A percentile compares a stretch with the other conserved stretches of the same genome.
Evolutionary conservation across 23 tunicate species (phyloP).

Genomic region (Trididemnum miniatum): DNA sequence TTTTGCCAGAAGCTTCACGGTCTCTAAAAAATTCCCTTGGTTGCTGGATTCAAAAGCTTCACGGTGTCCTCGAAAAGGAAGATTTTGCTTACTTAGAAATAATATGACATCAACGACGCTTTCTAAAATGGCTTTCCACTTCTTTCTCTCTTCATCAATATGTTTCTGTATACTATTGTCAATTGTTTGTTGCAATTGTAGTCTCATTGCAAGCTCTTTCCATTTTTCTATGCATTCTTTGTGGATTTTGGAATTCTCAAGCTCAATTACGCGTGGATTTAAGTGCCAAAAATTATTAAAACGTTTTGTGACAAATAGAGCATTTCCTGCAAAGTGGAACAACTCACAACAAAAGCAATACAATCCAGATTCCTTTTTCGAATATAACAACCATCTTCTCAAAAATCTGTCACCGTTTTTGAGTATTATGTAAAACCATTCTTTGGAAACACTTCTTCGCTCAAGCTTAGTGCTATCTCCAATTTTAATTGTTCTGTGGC

Average conservation of each 20-base stretch:
- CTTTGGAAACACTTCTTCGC: too few species aligned
- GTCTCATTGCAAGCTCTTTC: constrained; percentile 50
- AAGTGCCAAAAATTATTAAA: constrained; percentile 55
- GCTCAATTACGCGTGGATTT: constrained; percentile 54
- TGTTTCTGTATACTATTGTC: constrained; percentile 49
- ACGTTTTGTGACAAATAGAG: constrained; percentile 53
- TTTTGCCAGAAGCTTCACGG: constrained; percentile 55
- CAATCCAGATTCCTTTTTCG: too few species aligned
- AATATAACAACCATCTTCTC: too few species aligned
- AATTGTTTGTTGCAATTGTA: constrained; percentile 50
- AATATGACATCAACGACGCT: constrained; percentile 55
- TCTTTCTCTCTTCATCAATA: constrained; percentile 46
- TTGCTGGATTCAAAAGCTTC: constrained; percentile 60
- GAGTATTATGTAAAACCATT: too few species aligned
- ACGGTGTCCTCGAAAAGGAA: constrained; percentile 53
- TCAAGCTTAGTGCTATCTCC: too few species aligned
- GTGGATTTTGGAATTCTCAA: constrained; percentile 53
- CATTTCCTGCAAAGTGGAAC: constrained; percentile 40
- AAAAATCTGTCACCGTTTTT: too few species aligned
- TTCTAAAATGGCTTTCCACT: too few species aligned
- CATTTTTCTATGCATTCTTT: constrained; percentile 53
- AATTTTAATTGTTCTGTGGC: too few species aligned
- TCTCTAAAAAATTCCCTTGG: constrained; percentile 52
- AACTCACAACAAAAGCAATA: too few species aligned
- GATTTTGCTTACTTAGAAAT: constrained; percentile 57